Conservation (phyloP, 2,888 invertebrate species). For the Caenorhabditis becei region DNA sequence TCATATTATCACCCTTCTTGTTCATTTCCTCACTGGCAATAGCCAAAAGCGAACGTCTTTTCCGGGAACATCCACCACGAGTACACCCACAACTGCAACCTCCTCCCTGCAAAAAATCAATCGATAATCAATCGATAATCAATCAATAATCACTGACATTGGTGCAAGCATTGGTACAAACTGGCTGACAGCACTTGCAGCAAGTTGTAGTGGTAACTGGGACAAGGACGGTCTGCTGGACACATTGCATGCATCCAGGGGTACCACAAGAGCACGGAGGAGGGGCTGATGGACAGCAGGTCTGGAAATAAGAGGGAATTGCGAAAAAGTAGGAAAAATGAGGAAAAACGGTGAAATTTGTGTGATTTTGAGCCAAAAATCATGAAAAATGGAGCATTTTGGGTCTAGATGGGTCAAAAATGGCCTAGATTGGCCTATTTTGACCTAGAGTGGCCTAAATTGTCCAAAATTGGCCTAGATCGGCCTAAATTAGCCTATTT, state of each 20-base stretch:
- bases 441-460: too few relatives aligned
- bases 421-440: too few relatives aligned
- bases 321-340: neutral
- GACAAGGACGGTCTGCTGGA: constrained; percentile 66
- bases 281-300: constrained; percentile 64
- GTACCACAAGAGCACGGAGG: constrained; percentile 69
- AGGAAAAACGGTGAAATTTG: too few relatives aligned
- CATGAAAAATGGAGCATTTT: too few relatives aligned
- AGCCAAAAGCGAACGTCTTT: constrained; percentile 67
- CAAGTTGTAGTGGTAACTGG: constrained; percentile 71
- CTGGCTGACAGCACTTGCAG: constrained; percentile 74
- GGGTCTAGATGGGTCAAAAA: too few relatives aligned
- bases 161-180: constrained; percentile 74
- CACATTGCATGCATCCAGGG: constrained; percentile 66
- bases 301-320: constrained; percentile 50
- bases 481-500: too few relatives aligned
- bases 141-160: constrained; percentile 60
- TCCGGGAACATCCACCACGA: constrained; percentile 73
- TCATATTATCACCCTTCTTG: constrained; percentile 56
- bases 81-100: constrained; percentile 75
- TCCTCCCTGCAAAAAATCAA: constrained; percentile 62
- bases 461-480: too few relatives aligned
- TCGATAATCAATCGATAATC: neutral
- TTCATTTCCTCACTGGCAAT: constrained; percentile 70
- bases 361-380: too few relatives aligned